Base-by-base conservation (phyloP, 2,888 invertebrate species). In the Theretra japonica region DNA sequence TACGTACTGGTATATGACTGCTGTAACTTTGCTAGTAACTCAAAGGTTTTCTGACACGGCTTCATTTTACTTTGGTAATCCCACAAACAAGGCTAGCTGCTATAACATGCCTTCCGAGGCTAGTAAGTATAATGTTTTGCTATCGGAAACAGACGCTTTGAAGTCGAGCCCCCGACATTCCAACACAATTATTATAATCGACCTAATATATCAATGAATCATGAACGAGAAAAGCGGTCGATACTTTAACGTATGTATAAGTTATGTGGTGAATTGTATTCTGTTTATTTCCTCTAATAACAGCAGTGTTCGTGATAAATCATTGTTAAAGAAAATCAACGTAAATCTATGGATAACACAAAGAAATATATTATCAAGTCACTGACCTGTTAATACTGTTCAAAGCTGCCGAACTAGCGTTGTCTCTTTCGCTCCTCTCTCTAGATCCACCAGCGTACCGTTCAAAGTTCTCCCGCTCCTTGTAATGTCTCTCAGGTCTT, bases 331-430 rank as follows among this genome's bases (percentile, higher is more conserved):
- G 41, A 41, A 41, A 41, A 41, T 41, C 53, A 53, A 7, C 0
- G n/a, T 41, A 41, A n/a, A 11, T 11, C 11, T 72, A 58, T 70
- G 69, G 68, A 33, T 56, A 58, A 75, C 68, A 48, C 68, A 58
- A 73, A 11, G 68, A 71, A 53, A 58, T 57, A n/a, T n/a, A n/a
- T n/a, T n/a, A n/a, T 23, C 48, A 28, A 56, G 30, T 23, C 11
- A 88, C 93, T 94, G 75, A 96, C 96, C 96, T 96, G 89, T 95
- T 96, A 86, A 96, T 96, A 90, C 95, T 96, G 87, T 95, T 96
- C 87, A 96, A 94, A 77, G 96, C 95, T 72, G 95, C 91, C 58
- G 94, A 94, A 23, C 95, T 95, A 70, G 94, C 92, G 73, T 95
- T 95, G 75, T 95, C 94, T 70, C 94, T 85, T 72, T 94, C 94